Evolutionary conservation across 2,888 invertebrate genomes (phyloP).

Genomic region (Onthophagus sagittarius): DNA sequence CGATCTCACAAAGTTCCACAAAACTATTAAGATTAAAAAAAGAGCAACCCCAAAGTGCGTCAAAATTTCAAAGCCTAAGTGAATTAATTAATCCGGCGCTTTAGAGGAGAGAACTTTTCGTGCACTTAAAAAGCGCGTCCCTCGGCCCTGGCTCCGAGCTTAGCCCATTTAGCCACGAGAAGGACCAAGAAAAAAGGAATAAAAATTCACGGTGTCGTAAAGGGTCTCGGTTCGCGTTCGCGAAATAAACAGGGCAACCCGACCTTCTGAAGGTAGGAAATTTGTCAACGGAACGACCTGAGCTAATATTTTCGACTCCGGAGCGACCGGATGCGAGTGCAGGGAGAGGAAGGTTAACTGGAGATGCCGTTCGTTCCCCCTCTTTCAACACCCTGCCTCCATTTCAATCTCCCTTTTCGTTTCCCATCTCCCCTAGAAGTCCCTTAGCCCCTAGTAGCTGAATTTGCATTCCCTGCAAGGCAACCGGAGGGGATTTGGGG

Average conservation of each 20-base stretch:
- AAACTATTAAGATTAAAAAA: neutral
- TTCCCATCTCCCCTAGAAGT: neutral
- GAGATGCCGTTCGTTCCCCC: neutral
- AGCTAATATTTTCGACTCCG: neutral
- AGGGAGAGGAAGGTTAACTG: neutral
- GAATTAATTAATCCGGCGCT: neutral
- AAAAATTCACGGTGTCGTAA: neutral
- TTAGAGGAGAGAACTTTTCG: neutral
- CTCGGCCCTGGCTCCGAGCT: neutral
- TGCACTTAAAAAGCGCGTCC: neutral
- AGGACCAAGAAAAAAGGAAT: neutral
- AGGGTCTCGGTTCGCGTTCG: neutral
- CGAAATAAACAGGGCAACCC: neutral
- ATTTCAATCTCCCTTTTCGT: no score
- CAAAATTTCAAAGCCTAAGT: neutral
- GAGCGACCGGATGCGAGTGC: neutral
- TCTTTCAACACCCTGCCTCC: neutral
- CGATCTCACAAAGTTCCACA: neutral
- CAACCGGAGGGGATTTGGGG: neutral
- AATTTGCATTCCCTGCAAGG: neutral
- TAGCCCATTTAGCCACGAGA: neutral
- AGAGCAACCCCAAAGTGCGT: neutral
- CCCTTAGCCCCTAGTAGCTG: neutral
- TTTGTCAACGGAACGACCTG: neutral
- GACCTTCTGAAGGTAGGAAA: neutral